Evolutionary conservation across 1,140 invertebrate genomes (phyloP), one percentile per base, ranked within the genome.

Genomic region (Drosophila orosa): DNA sequence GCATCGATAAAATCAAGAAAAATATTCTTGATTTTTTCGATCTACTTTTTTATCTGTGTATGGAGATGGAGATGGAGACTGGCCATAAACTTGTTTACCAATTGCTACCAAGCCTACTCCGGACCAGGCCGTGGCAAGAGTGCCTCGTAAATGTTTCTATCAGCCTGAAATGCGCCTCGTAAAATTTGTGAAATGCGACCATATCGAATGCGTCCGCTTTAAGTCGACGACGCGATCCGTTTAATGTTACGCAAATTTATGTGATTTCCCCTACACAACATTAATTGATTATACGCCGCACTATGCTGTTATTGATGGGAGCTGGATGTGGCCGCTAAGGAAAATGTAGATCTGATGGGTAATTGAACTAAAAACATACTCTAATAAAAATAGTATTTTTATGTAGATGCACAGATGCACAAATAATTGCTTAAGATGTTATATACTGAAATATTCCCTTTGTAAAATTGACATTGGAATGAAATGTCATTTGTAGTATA

Each of bases 231-330:
- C 74, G 47, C 78, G 74, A 77, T 69, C 74, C 81, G 82, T 85
- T 85, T 85, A 85, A 85, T 81, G 82, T 86, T 86, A 63, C 81
- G 72, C 60, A 69, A 86, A 85, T 86, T 86, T 85, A 85, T 85
- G 81, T 78, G 74, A 78, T 78, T 85, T 86, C 68, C 80, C n/a
- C 68, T 22, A 74, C 74, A 83, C 62, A 83, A 83, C 66, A 42
- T 78, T 82, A 82, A 82, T 82, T 82, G 79, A 82, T 82, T 82
- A 78, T 57, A 60, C 40, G 68, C 74, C 27, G 47, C 13, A n/a
- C 48, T 52, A 52, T 52, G 48, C 2, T 22, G 48, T 52, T 52
- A 52, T 52, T 48, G 12, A 35, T 56, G 47, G 48, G 29, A 71
- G 31, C 22, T 68, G 62, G 31, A 19, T 31, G 47, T 29, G 27